phyloP scores from a whole-genome alignment of 2,888 invertebrate genomes.

The Apamea sordens region DNA sequence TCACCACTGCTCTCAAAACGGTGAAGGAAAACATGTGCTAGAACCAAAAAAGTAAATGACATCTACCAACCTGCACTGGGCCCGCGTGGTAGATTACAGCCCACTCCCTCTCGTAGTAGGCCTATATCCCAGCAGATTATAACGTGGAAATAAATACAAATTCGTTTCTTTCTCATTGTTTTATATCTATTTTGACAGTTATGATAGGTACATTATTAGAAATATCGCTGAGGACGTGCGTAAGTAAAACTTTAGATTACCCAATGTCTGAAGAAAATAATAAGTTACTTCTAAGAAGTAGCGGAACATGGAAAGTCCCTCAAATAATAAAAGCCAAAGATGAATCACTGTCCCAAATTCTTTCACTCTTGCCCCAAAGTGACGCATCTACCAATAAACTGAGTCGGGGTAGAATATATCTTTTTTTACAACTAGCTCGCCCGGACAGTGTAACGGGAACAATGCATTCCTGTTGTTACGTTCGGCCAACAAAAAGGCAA shows the following conservation, averaged over 20 bases:
- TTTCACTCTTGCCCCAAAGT: slow-evolving; percentile 61
- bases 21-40: neutral
- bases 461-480: slow-evolving; percentile 88
- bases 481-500: slow-evolving; percentile 86
- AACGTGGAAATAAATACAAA: neutral
- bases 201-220: neutral
- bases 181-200: neutral
- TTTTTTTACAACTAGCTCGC: slow-evolving; percentile 79
- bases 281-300: slow-evolving; percentile 11
- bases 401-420: slow-evolving; percentile 78
- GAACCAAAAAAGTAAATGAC: neutral
- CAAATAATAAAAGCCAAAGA: slow-evolving; percentile 63
- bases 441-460: slow-evolving; percentile 83
- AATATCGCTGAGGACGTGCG: neutral
- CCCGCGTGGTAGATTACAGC: neutral
- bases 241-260: neutral
- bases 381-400: slow-evolving; percentile 76
- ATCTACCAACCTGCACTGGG: neutral
- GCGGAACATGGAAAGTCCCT: slow-evolving; percentile 29
- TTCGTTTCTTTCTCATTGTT: neutral
- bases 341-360: slow-evolving; percentile 78
- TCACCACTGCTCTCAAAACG: neutral
- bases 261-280: slow-evolving; percentile 5
- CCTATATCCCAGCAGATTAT: neutral
- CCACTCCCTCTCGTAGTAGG: too few species aligned